Evolutionary conservation across 2,888 invertebrate genomes (phyloP).

Genomic region (Latheticus oryzae): DNA sequence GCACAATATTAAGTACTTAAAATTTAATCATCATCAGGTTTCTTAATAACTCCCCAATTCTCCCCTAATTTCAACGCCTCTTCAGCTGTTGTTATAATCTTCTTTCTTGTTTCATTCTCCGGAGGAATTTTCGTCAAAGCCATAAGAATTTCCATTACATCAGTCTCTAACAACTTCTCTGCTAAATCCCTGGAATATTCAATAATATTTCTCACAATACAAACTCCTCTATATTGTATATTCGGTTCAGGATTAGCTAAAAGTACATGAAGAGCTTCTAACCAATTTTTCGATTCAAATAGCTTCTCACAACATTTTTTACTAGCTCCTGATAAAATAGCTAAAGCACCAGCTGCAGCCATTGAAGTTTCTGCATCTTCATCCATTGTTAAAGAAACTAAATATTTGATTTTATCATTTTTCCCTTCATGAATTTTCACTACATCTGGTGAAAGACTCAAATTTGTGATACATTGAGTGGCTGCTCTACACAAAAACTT

Average conservation of each 20-base stretch:
- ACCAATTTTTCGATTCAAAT: slow-evolving; percentile 79
- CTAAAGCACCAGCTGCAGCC: slow-evolving; percentile 90
- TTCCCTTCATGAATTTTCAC: slow-evolving; percentile 82
- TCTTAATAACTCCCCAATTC: slow-evolving; percentile 79
- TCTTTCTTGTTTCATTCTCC: slow-evolving; percentile 69
- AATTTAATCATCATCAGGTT: slow-evolving; percentile 62
- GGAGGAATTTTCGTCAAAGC: slow-evolving; percentile 76
- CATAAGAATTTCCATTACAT: slow-evolving; percentile 92
- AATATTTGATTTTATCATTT: slow-evolving; percentile 90
- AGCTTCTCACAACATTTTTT: slow-evolving; percentile 82
- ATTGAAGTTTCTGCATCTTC: slow-evolving; percentile 85
- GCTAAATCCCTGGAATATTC: slow-evolving; percentile 81
- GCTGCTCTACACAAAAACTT: slow-evolving; percentile 87
- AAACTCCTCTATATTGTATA: slow-evolving; percentile 88
- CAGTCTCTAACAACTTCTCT: slow-evolving; percentile 84
- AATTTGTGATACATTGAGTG: slow-evolving; percentile 91
- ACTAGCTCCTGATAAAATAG: slow-evolving; percentile 84
- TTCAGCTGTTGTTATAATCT: slow-evolving; percentile 74
- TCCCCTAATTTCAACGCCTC: slow-evolving; percentile 81
- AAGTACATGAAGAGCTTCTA: slow-evolving; percentile 75
- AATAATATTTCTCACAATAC: slow-evolving; percentile 84
- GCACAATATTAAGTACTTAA: slow-evolving; percentile 9
- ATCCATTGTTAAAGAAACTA: slow-evolving; percentile 81
- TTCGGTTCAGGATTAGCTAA: slow-evolving; percentile 83
- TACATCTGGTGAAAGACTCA: slow-evolving; percentile 84